Base-by-base conservation (phyloP, 2,797 vertebrate genomes). In the Telmatherina bonti region DNA sequence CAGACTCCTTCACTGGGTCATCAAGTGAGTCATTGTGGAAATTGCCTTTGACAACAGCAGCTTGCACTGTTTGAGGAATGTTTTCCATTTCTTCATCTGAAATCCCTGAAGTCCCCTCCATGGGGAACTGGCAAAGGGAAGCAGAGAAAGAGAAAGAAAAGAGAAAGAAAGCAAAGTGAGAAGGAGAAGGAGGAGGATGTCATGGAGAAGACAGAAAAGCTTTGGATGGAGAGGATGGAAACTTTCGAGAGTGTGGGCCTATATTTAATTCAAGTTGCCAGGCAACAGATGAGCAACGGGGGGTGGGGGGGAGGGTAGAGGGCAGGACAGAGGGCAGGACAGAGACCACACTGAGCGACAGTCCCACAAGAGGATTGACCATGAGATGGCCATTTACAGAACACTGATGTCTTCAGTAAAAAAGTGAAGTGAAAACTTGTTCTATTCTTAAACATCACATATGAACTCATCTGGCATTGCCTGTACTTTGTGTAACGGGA, bases 31-130 rank as follows among this genome's bases (percentile, higher is more conserved):
- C 92, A 91, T 91, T 92, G 91, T 92, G 81, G 62, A 91, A 86
- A 83, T 90, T 71, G 84, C 89, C 89, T 92, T 92, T 87, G 89
- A 94, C 91, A 94, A 91, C 91, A 89, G 92, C 86, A 83, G 88
- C 88, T 88, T 91, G 86, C 90, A 81, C 89, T 69, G 91, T 88
- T 88, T 81, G 80, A 91, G 85, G 91, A 93, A 94, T 93, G 90
- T 94, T 95, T 95, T 95, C 94, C 94, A 94, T 94, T 92, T 91
- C 89, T 92, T 94, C 93, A 93, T 88, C 83, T 22, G 78, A 92
- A 91, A 86, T 89, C 87, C 85, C 88, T 70, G 49, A 89, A 90
- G 89, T 90, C 89, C 77, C 88, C 81, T 88, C 90, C 88, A 88
- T 56, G 81, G 86, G 86, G 90, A 91, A 82, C 83, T 88, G 90